Evolutionary conservation across 1,140 invertebrate genomes (phyloP), one percentile per base, ranked within the genome.

Genomic region (Brachystomella parvula): DNA sequence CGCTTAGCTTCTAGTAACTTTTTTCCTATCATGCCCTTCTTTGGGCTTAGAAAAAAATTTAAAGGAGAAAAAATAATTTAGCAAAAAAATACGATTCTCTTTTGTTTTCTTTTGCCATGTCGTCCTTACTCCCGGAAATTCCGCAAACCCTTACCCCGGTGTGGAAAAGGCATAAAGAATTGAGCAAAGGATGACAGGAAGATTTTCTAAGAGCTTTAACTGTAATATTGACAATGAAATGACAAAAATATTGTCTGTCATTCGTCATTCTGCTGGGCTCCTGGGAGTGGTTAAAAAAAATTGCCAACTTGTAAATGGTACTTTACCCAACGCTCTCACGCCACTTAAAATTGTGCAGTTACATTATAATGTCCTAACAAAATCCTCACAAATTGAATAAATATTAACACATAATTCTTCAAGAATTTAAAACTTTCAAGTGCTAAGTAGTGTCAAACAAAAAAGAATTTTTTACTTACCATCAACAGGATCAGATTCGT

Each of bases 401-500:
- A n/a, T n/a, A n/a, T n/a, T n/a, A n/a, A n/a, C n/a, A n/a, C n/a
- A n/a, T n/a, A 19, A 39, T 19, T 39, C 35, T 39, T 39, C 35
- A 9, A 9, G 19, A 39, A 9, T 39, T 39, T 39, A 39, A 6
- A 39, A 39, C 35, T 39, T 39, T 6, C 35, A 39, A 39, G 6
- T 39, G 35, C 35, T 24, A 15, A 9, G 24, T 53, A 21, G 49
- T 53, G 24, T 15, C 21, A 53, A 53, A 53, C 24, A 53, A 53
- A 19, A 39, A 39, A 39, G 35, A 19, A 39, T 39, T 39, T 39
- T 49, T 53, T 69, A 77, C 84, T 89, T 84, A 90, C 89, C 88
- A 80, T 88, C 89, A 72, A 90, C 84, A 69, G 89, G 89, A 78
- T 91, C 89, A 72, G 83, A 85, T 77, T 91, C 89, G 79, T 91